Base-by-base conservation (phyloP, 2,113 vertebrate species). In the Odontesthes bonariensis region DNA sequence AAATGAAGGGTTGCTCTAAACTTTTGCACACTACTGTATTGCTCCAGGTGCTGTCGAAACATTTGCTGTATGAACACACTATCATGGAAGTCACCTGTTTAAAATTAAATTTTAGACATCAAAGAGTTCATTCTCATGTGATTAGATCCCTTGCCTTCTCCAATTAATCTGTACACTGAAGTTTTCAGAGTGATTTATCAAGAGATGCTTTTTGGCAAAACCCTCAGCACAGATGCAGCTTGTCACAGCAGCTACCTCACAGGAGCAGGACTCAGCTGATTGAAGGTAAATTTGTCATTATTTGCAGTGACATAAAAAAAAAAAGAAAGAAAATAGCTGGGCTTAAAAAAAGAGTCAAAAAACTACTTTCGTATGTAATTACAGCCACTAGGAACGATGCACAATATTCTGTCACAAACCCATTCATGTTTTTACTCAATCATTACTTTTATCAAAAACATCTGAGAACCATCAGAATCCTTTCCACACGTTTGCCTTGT, bases 161-260 rank as follows among this genome's bases (percentile, higher is more conserved):
- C 73, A 59, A 67, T 81, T 75, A 78, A 79, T 82, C 49, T 44
- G 38, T 8, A n/a, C 1, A 22, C 40, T 65, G 32, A 20, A 16
- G 14, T 76, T 68, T 80, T 63, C 59, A 52, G 17, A 51, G 75
- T 65, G 80, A 82, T 79, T 85, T 73, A 71, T 85, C 67, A 64
- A 55, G 57, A 85, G 51, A 40, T 63, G 47, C 57, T 71, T 58
- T 75, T 73, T 79, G 84, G 67, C 66, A 78, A 46, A 55, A 59
- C n/a, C 44, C 65, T 52, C 40, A 71, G 44, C 72, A 54, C 6
- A 55, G 58, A 16, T 79, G 76, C 82, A 57, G 44, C 85, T 88
- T 33, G 71, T 73, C 52, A 33, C 17, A 66, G 35, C 35, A 14
- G 44, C 35, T 54, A 11, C 7, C 17, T 55, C 49, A 17, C 16